Base-by-base conservation (phyloP, 2,113 vertebrate species). In the Terrapene triunguis region DNA sequence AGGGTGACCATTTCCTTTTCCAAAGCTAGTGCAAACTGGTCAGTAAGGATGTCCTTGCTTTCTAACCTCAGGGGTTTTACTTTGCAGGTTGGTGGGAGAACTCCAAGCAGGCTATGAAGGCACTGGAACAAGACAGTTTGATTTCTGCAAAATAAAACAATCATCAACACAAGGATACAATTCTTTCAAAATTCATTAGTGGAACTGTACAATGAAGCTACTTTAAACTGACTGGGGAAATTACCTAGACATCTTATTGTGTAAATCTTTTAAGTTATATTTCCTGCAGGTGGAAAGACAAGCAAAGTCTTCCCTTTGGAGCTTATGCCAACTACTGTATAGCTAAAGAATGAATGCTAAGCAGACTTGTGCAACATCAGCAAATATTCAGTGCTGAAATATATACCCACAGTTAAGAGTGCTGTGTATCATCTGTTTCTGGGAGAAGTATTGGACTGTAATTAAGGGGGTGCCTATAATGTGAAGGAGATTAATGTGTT, bases 41-140 rank as follows among this genome's bases (percentile, higher is more conserved):
- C 95, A 65, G 81, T 80, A 79, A 97, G 85, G 25, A 88, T 80
- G 85, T 86, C 88, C 65, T 95, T 97, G 91, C 90, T 96, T 86
- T 89, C 96, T 47, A 51, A 90, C 80, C 86, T 98, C 92, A 98
- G 95, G 5, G 97, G 96, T 83, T 94, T 98, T 92, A 99, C 62
- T 62, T 93, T 84, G 97, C 98, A 99, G 53, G 97, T 97, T n/a
- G 96, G 83, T 32, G 99, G 99, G 13, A 99, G 98, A 97, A 97
- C 74, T 78, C 82, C 95, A 90, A 95, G 97, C 44, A 99, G 97
- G 44, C 97, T 98, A 83, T 99, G 98, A 97, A 99, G 98, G 89
- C 99, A 99, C 97, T 98, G 98, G 89, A 99, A 98, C 97, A 99
- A 96, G 96, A 94, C 85, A 84, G 97, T 93, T 94, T 97, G 94